These are phyloP conservation scores for Drosophila yakuba DNA, from an alignment of 1,140 invertebrate species.

Conservation along the genomic window DNA sequence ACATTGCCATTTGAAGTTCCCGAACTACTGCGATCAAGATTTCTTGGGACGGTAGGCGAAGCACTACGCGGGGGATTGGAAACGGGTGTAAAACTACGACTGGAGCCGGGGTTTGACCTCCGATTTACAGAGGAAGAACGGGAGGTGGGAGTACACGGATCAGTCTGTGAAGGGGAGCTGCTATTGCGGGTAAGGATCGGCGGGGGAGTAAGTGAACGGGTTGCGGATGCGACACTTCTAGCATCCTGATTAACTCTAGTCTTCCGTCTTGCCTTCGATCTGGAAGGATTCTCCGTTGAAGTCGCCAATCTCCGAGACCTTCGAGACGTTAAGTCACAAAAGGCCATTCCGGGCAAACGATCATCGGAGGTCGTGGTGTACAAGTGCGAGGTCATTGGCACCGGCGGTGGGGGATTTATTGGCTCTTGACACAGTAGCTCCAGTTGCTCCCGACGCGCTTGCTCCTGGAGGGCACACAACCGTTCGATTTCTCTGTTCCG, in stretches of 20 bases:
- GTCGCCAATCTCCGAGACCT: not conserved
- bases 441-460: not conserved
- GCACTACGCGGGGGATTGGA: not conserved
- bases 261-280: not conserved
- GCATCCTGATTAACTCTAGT: not conserved
- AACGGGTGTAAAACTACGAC: not conserved
- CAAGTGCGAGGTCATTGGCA: conserved; percentile 49
- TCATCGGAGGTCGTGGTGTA: conserved; percentile 30
- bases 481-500: conserved; percentile 15
- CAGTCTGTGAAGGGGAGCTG: not conserved
- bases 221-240: not conserved
- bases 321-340: not conserved
- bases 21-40: conserved; percentile 47
- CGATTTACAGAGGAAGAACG: not conserved
- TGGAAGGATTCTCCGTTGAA: not conserved
- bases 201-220: not conserved
- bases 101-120: not conserved
- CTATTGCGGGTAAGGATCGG: not conserved
- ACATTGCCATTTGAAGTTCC: conserved; percentile 49
- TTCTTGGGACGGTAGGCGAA: not conserved
- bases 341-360: conserved; percentile 66
- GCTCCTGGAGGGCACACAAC: conserved; percentile 14
- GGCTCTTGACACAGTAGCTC: conserved; percentile 19
- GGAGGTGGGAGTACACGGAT: not conserved
- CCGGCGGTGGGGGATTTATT: not conserved